Evolutionary conservation across 2,888 invertebrate genomes (phyloP).

Genomic region (Archaeoteleia sp.): DNA sequence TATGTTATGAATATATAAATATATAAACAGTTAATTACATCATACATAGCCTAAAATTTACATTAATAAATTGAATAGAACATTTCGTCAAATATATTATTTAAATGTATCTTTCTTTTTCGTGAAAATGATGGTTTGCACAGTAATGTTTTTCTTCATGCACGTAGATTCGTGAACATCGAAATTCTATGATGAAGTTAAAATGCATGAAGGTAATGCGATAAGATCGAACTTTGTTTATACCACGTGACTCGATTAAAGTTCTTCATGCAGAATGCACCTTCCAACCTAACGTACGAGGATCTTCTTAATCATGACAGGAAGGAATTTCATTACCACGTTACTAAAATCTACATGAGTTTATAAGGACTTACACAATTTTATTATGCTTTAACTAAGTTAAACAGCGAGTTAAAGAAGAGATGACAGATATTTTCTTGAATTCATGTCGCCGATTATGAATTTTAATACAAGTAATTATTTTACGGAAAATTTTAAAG

Average conservation of each 20-base stretch:
- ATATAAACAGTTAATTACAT: too few species aligned
- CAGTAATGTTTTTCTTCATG: conserved; percentile 20
- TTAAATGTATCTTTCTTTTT: too few species aligned
- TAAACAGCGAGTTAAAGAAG: conserved; percentile 8
- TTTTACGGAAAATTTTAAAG: too few species aligned
- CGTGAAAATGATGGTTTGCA: too few species aligned
- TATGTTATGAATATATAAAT: too few species aligned
- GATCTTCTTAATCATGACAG: conserved; percentile 37
- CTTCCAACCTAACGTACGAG: conserved; percentile 24
- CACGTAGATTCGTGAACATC: conserved; percentile 18
- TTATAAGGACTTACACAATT: conserved; percentile 17
- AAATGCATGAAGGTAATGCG: conserved; percentile 28
- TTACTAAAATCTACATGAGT: conserved; percentile 29
- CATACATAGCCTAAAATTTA: too few species aligned
- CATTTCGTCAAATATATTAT: too few species aligned
- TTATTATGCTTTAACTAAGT: conserved; percentile 24
- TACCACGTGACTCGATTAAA: conserved; percentile 29
- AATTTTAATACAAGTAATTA: too few species aligned
- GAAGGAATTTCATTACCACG: conserved; percentile 41
- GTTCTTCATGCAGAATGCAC: conserved; percentile 24
- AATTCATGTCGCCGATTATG: too few species aligned
- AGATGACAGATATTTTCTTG: neutral
- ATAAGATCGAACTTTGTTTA: conserved; percentile 29
- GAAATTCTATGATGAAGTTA: conserved; percentile 20
- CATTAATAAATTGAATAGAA: too few species aligned